Conservation (phyloP, 2,888 invertebrate genomes). For the Tiphia femorata region DNA sequence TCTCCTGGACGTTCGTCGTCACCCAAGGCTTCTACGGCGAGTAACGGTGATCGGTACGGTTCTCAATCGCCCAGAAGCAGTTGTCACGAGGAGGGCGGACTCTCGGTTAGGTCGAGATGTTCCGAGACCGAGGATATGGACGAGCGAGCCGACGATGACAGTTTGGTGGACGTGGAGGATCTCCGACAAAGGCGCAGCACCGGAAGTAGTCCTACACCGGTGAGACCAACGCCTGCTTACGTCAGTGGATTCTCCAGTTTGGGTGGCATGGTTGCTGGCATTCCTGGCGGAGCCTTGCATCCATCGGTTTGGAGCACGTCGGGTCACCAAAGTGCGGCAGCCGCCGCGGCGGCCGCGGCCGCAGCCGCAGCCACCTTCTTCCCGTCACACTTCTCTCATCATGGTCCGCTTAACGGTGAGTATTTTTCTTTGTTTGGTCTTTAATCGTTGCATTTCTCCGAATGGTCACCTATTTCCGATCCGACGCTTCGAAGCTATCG, state of each 20-base stretch:
- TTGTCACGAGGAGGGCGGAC: constrained; percentile 52
- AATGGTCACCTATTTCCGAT: too few species aligned
- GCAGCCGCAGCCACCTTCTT: constrained; percentile 59
- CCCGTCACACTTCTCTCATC: constrained; percentile 62
- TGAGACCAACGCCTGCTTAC: constrained; percentile 64
- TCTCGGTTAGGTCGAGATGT: constrained; percentile 53
- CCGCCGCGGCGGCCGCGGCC: constrained; percentile 52
- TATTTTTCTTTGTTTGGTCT: not conserved
- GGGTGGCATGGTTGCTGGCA: constrained; percentile 48
- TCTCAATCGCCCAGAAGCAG: constrained; percentile 58
- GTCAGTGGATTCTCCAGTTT: constrained; percentile 60
- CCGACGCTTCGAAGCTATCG: too few species aligned
- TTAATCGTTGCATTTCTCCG: not conserved
- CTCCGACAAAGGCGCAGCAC: constrained; percentile 60
- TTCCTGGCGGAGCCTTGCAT: constrained; percentile 52
- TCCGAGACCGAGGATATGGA: constrained; percentile 76
- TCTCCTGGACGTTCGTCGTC: too few species aligned
- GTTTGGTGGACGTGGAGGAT: constrained; percentile 85
- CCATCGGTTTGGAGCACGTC: constrained; percentile 59
- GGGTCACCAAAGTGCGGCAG: constrained; percentile 56
- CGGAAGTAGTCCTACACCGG: constrained; percentile 50
- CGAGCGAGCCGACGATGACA: constrained; percentile 72
- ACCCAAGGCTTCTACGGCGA: too few species aligned
- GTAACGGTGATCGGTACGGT: too few species aligned
- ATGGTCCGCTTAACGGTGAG: constrained; percentile 61